These are phyloP conservation scores for Idaea dimidiata DNA, from an alignment of 2,888 invertebrate genomes.

Conservation along the genomic window DNA sequence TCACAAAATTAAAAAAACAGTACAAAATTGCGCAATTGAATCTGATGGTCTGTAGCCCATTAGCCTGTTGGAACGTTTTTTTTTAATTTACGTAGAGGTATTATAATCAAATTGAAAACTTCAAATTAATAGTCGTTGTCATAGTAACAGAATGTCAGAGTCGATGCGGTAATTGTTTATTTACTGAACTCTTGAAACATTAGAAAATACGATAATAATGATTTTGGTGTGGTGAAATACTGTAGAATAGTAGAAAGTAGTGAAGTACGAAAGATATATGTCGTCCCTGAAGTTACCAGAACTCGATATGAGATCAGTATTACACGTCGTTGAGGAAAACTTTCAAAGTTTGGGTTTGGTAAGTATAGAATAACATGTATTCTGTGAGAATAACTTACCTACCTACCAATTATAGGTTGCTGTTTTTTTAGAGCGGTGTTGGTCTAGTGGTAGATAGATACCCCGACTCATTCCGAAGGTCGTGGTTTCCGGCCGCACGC, in stretches of 20 bases:
- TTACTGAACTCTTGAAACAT: background rate
- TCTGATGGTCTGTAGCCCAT: no score
- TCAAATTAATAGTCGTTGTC: background rate
- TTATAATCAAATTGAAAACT: background rate
- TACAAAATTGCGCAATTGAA: no score
- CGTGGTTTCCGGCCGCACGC: no score
- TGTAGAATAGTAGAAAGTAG: background rate
- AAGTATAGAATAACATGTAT: conserved; percentile 34
- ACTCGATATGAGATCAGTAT: conserved; percentile 52
- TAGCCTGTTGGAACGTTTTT: no score
- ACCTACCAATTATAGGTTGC: no score
- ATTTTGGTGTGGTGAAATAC: background rate
- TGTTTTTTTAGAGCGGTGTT: no score
- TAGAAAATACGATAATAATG: background rate
- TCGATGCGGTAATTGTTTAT: background rate
- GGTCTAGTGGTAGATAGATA: no score
- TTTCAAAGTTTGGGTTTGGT: conserved; percentile 57
- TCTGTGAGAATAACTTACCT: background rate
- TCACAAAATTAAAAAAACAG: no score
- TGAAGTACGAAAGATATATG: conserved; percentile 14
- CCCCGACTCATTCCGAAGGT: no score
- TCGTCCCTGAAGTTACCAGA: conserved; percentile 49
- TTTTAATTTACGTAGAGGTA: no score
- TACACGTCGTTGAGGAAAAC: conserved; percentile 68
- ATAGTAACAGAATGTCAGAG: background rate